These are phyloP conservation scores for Heteromyza rotundicornis DNA, from an alignment of 2,888 invertebrate genomes.

Conservation along the genomic window DNA sequence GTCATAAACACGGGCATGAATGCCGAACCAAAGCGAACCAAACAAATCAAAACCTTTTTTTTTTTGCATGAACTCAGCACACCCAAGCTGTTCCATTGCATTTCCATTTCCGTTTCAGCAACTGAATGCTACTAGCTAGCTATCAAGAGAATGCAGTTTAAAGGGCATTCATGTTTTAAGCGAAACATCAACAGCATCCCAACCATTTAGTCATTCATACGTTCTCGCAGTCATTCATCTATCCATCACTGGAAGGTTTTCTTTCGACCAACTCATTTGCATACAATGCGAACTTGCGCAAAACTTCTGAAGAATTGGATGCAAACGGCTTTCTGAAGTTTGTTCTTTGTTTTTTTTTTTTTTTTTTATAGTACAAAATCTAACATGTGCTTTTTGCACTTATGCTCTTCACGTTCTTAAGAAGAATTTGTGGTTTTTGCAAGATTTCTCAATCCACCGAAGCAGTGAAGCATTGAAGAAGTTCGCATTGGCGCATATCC, in stretches of 20 bases:
- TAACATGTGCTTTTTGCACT: background rate
- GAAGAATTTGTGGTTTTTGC: too few relatives aligned
- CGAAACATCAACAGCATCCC: background rate
- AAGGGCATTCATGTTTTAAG: background rate
- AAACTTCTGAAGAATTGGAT: constrained; percentile 16
- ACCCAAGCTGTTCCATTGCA: constrained; percentile 32
- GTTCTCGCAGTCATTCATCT: too few relatives aligned
- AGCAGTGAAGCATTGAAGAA: background rate
- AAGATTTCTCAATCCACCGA: background rate
- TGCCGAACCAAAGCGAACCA: background rate
- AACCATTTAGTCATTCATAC: background rate
- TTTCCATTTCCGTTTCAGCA: constrained; percentile 49
- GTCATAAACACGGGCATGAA: constrained; percentile 11
- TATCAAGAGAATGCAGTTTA: background rate
- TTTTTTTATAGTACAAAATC: background rate
- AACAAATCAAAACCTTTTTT: background rate
- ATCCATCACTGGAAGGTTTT: constrained; percentile 1
- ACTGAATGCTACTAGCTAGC: constrained; percentile 43
- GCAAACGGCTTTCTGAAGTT: background rate
- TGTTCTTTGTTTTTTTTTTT: background rate
- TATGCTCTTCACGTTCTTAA: background rate
- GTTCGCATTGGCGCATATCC: background rate
- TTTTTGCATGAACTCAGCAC: constrained; percentile 29
- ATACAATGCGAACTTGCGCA: constrained; percentile 28
- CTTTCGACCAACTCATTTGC: constrained; percentile 24